Evolutionary conservation across 2,888 invertebrate genomes (phyloP).

Genomic region (Dryobota labecula): DNA sequence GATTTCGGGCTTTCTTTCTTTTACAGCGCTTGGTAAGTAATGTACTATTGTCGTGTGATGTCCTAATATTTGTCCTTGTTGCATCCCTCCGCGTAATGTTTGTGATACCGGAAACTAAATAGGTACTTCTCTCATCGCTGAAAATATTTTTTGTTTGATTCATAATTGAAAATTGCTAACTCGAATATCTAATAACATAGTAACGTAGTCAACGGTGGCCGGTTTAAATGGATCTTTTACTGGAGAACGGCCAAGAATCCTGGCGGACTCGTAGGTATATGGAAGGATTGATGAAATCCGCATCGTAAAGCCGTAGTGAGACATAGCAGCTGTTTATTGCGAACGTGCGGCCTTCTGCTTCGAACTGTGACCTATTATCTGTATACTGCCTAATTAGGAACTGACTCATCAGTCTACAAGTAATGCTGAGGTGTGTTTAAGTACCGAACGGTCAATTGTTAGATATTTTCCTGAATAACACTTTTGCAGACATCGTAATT

Average conservation of each 20-base stretch:
- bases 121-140: not conserved
- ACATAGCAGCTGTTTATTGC: conserved; percentile 21
- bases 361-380: conserved; percentile 27
- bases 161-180: conserved; percentile 24
- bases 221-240: conserved; percentile 33
- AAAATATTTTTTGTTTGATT: conserved; percentile 17
- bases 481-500: not conserved
- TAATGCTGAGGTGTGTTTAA: conserved; percentile 4
- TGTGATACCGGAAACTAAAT: conserved; percentile 1
- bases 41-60: not conserved
- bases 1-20: too few relatives aligned
- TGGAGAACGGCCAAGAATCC: conserved; percentile 56
- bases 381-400: conserved; percentile 39
- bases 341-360: conserved; percentile 23
- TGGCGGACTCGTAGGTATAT: conserved; percentile 14
- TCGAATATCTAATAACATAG: conserved; percentile 10
- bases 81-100: not conserved
- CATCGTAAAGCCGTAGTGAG: conserved; percentile 26
- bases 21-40: too few relatives aligned
- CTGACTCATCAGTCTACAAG: conserved; percentile 40
- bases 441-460: conserved; percentile 7
- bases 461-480: conserved; percentile 2
- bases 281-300: conserved; percentile 35
- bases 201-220: not conserved
- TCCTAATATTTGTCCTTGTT: not conserved